A percentile compares a stretch with the other conserved stretches of the same genome.
Conservation (phyloP, 2,888 invertebrate genomes). For the Hesperia comma region DNA sequence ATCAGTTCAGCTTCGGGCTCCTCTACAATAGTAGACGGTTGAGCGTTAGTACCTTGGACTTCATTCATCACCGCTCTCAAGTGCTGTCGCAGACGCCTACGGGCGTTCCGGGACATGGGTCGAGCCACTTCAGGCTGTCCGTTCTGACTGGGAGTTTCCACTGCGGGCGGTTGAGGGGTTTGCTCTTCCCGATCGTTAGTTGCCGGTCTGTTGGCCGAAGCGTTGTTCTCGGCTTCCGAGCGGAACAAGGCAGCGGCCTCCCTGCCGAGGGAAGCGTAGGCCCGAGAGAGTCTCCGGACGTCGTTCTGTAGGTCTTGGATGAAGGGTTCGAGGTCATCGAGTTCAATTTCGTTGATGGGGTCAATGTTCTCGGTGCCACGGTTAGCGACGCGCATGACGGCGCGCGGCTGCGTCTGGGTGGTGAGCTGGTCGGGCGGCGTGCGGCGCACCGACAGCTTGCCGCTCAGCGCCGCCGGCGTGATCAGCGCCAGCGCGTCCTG, state of each 20-base stretch:
- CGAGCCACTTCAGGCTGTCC: conserved; percentile 32
- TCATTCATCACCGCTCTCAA: conserved; percentile 62
- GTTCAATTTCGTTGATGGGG: conserved; percentile 43
- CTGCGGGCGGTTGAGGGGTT: background rate
- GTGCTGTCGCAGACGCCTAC: conserved; percentile 67
- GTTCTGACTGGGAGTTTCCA: conserved; percentile 39
- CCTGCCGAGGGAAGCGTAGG: conserved; percentile 66
- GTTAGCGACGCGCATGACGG: conserved; percentile 72
- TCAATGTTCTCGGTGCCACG: conserved; percentile 54
- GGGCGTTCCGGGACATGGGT: conserved; percentile 65
- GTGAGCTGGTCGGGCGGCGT: conserved; percentile 60
- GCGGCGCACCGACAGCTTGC: conserved; percentile 68
- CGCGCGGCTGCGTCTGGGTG: conserved; percentile 65
- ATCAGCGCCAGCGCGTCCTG: conserved; percentile 65
- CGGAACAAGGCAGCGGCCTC: conserved; percentile 63
- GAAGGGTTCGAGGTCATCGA: conserved; percentile 59
- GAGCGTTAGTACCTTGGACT: background rate
- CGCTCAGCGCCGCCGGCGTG: conserved; percentile 59
- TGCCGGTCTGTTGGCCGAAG: conserved; percentile 41
- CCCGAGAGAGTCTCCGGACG: conserved; percentile 66
- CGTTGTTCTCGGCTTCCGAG: conserved; percentile 52
- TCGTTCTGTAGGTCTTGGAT: conserved; percentile 68
- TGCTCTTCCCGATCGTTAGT: background rate
- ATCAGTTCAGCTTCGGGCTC: too few species aligned
- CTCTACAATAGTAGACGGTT: too few species aligned